Percentiles rank a stretch among this genome's conserved stretches.
Evolutionary conservation across 2,797 vertebrate species (phyloP).

Genomic region (Carcharodon carcharias): DNA sequence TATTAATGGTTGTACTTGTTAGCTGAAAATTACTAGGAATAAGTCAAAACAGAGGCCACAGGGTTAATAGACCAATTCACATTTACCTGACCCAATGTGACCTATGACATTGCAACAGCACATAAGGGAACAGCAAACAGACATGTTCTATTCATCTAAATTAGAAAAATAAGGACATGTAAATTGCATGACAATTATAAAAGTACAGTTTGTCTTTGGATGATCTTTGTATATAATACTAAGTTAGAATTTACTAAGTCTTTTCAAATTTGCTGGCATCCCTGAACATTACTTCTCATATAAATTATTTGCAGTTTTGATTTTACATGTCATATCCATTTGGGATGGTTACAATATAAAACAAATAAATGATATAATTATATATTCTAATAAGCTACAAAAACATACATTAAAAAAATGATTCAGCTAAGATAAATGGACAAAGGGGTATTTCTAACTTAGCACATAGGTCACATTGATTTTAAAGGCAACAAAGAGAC

Average conservation of each 20-base stretch:
- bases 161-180: slow-evolving; percentile 25
- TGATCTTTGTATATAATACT: background rate
- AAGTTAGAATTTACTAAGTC: background rate
- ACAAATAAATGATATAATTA: background rate
- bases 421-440: background rate
- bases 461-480: background rate
- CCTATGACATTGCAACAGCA: slow-evolving; percentile 36
- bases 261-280: background rate
- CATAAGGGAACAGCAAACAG: slow-evolving; percentile 32
- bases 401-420: too few relatives aligned
- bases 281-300: background rate
- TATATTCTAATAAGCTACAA: background rate
- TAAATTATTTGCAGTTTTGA: slow-evolving; percentile 4
- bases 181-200: background rate
- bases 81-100: slow-evolving; percentile 16
- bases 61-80: slow-evolving; percentile 38
- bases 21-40: slow-evolving; percentile 31
- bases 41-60: slow-evolving; percentile 31
- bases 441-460: background rate
- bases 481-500: background rate
- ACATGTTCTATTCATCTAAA: slow-evolving; percentile 27
- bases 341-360: background rate
- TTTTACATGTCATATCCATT: background rate
- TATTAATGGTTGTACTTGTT: slow-evolving; percentile 35
- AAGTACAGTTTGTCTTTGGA: background rate